These are phyloP conservation scores for Lophotriccus pileatus DNA, from an alignment of 2,797 vertebrate genomes.

Conservation along the genomic window DNA sequence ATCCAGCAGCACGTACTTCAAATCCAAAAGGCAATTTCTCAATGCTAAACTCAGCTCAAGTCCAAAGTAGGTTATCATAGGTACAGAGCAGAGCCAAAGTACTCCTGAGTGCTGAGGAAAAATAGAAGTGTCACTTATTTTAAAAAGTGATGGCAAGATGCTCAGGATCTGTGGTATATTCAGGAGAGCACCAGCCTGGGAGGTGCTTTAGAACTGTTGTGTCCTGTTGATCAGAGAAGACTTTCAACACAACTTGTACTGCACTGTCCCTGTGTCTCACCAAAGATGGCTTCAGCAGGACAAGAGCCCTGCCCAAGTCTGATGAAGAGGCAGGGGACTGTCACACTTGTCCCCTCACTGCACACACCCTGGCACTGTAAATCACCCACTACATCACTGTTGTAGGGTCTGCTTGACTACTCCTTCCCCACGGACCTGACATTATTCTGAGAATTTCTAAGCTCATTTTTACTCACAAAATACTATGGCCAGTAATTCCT, in stretches of 20 bases:
- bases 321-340: not conserved
- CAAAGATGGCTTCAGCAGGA: not conserved
- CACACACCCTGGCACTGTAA: not conserved
- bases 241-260: not conserved
- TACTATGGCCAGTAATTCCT: not conserved
- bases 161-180: not conserved
- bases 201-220: not conserved
- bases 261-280: not conserved
- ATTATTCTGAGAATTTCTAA: not conserved
- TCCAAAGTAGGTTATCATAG: not conserved
- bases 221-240: not conserved
- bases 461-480: not conserved
- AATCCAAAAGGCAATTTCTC: not conserved
- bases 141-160: not conserved
- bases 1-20: not conserved
- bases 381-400: not conserved
- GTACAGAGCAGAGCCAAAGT: not conserved
- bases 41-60: not conserved
- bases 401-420: not conserved
- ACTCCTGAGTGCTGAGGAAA: not conserved
- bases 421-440: not conserved
- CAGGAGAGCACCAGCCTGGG: not conserved
- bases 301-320: not conserved
- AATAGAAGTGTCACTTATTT: not conserved
- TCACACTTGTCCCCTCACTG: not conserved